Conservation (phyloP, 2,113 vertebrate genomes). For the Pandion haliaetus region DNA sequence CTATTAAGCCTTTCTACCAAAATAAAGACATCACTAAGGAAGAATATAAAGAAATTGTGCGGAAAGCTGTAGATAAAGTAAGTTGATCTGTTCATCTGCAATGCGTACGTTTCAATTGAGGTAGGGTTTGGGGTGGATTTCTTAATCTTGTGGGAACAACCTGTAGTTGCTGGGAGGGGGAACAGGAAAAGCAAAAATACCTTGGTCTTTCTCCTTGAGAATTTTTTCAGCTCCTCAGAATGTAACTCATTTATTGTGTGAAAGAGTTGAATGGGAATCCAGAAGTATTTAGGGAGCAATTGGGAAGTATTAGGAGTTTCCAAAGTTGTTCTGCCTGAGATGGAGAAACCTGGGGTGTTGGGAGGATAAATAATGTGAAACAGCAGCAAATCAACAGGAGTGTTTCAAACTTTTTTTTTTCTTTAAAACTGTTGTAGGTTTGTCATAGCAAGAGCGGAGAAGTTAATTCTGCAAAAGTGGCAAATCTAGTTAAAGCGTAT, state of each 20-base stretch:
- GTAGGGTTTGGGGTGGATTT: neutral
- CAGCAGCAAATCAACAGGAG: neutral
- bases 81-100: neutral
- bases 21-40: slow-evolving; percentile 98
- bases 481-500: slow-evolving; percentile 95
- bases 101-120: fast-evolving
- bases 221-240: neutral
- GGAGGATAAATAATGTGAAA: neutral
- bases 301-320: neutral
- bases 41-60: slow-evolving; percentile 97
- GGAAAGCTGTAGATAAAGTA: slow-evolving; percentile 98
- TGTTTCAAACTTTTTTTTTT: neutral
- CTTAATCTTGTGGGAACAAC: neutral
- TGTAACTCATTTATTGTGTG: neutral
- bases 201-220: neutral
- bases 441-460: slow-evolving; percentile 98
- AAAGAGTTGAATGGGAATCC: neutral
- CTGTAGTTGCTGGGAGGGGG: neutral
- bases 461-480: slow-evolving; percentile 95
- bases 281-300: neutral
- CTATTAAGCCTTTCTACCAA: slow-evolving; percentile 97
- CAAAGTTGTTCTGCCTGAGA: neutral
- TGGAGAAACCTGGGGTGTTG: neutral
- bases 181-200: neutral
- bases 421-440: slow-evolving; percentile 75